Evolutionary conservation across 2,797 vertebrate genomes (phyloP), one percentile per base, ranked within the genome.

Genomic region (Sciurus vulgaris): DNA sequence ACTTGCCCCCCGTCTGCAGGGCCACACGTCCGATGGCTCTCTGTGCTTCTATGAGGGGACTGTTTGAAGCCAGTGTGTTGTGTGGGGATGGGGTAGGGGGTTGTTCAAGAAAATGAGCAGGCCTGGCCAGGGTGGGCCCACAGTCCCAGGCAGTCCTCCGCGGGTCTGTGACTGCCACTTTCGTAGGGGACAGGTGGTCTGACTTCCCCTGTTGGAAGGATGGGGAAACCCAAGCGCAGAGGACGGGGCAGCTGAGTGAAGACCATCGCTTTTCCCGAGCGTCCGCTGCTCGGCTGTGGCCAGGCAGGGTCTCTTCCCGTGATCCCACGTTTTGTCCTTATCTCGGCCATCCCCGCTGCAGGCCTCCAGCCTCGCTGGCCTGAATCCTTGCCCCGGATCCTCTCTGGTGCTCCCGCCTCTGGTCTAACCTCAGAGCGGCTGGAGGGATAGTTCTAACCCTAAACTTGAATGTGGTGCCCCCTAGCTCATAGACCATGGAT

Each of bases 1-100:
- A 28, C 70, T 69, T 67, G 41, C 7, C 33, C 47, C 33, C 4
- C 2, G 35, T 49, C 49, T n/a, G 51, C 38, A 1, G 10, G 59
- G 47, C 44, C 5, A 2, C 3, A 7, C 0, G 47, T 17, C 1
- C 5, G 7, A 2, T 41, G 74, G 56, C 18, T n/a, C 30, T 8
- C 0, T 11, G 24, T 67, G 47, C 28, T 76, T 82, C 67, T 69
- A 26, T 7, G 24, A 24, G 33, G 49, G 26, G 33, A n/a, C 18
- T 78, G 72, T 77, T 69, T 65, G 83, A 59, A 77, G 33, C 69
- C 51, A 4, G 49, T 7, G 14, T 20, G 59, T 51, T 35, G 10
- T 13, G 33, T n/a, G 20, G 70, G 61, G 33, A 41, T 0, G 0
- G 18, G 59, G 47, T 20, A 18, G 17, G 17, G 24, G 17, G 17